Evolutionary conservation across 2,797 vertebrate genomes (phyloP).

Genomic region (Phrynocephalus guinanensis): DNA sequence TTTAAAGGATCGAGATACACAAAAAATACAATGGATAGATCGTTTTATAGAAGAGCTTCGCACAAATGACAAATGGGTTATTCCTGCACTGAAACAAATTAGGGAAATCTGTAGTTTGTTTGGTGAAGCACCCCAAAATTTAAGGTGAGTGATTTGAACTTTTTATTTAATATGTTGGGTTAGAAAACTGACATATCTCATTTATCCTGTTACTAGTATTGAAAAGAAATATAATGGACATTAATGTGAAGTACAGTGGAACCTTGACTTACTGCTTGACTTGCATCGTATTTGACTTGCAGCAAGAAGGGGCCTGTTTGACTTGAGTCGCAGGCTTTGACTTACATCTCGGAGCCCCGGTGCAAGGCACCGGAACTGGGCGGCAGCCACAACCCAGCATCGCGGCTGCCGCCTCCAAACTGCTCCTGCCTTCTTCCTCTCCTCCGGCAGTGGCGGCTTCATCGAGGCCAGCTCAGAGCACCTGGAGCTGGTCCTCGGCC

Average conservation of each 20-base stretch:
- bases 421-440: no score
- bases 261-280: no score
- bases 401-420: no score
- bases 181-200: background rate
- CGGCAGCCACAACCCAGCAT: no score
- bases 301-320: no score
- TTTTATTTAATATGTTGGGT: slow-evolving; percentile 20
- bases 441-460: no score
- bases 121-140: slow-evolving; percentile 98
- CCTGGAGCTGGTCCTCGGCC: no score
- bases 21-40: slow-evolving; percentile 99
- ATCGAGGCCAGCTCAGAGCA: no score
- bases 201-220: background rate
- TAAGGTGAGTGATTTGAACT: slow-evolving; percentile 87
- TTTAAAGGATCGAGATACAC: slow-evolving; percentile 95
- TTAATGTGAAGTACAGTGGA: background rate
- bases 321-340: no score
- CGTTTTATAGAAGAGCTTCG: slow-evolving; percentile 99
- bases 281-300: no score
- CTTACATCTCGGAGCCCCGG: no score
- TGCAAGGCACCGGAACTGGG: no score
- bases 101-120: slow-evolving; percentile 99
- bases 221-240: background rate
- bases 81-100: slow-evolving; percentile 98
- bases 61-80: slow-evolving; percentile 99